These are phyloP conservation scores for Ochropleura leucogaster DNA, from an alignment of 2,888 invertebrate genomes.

Conservation along the genomic window DNA sequence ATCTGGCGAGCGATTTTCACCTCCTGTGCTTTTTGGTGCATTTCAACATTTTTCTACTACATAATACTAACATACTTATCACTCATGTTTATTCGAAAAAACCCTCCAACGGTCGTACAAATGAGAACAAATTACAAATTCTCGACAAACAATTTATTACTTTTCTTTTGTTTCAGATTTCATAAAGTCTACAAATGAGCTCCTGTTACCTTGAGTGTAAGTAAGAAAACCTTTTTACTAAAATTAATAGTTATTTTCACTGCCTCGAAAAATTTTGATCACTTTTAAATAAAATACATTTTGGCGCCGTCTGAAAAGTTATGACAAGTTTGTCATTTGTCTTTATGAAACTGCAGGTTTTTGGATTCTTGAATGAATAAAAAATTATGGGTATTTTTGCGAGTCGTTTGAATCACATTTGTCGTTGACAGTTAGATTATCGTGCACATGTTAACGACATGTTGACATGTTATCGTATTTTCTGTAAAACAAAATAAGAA, in stretches of 20 bases:
- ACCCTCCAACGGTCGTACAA: background rate
- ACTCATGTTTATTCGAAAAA: background rate
- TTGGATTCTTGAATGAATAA: slow-evolving; percentile 30
- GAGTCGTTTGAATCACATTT: slow-evolving; percentile 8
- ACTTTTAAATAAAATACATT: slow-evolving; percentile 26
- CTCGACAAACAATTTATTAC: background rate
- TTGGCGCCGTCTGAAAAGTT: slow-evolving; percentile 42
- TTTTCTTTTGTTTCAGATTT: slow-evolving; percentile 75
- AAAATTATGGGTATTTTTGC: slow-evolving; percentile 13
- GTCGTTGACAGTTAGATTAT: slow-evolving; percentile 15
- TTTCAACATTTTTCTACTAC: background rate
- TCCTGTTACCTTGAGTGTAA: slow-evolving; percentile 80
- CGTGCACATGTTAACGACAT: background rate
- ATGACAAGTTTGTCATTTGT: slow-evolving; percentile 62
- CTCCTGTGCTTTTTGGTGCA: background rate
- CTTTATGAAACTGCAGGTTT: slow-evolving; percentile 58
- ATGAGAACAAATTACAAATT: slow-evolving; percentile 8
- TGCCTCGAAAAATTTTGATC: slow-evolving; percentile 24
- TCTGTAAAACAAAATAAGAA: background rate
- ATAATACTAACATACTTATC: too few relatives aligned
- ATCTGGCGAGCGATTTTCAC: slow-evolving; percentile 13
- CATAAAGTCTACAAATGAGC: slow-evolving; percentile 77
- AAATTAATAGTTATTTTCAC: background rate
- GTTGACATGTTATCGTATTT: slow-evolving; percentile 12
- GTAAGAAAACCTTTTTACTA: slow-evolving; percentile 63